Base-by-base conservation (phyloP, 2,888 invertebrate species). In the Leucozona laternaria region DNA sequence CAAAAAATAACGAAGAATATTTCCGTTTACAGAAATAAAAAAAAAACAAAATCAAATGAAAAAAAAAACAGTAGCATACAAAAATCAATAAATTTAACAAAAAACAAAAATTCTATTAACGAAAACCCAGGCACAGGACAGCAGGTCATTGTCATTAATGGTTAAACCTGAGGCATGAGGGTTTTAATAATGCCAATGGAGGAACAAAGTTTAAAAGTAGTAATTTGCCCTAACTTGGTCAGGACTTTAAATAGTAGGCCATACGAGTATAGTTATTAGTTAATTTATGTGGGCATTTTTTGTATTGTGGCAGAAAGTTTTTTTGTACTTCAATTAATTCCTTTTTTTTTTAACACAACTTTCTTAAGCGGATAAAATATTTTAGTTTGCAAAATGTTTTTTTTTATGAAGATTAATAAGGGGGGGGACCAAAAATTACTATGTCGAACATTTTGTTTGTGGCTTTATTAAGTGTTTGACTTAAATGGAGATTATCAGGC, bases 361-460 rank as follows among this genome's bases (percentile, higher is more conserved):
- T 70, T 50, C 13, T 57, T 25, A 25, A 62, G 15, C 6, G 22
- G 17, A 20, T 48, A 50, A 31, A 22, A 28, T 57, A 43, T 50
- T 58, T 68, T 53, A 85, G 84, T 85, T 85, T 85, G 84, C 84
- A 80, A 85, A 85, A 85, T 66, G 84, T 85, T 84, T 85, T n/a
- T 58, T 34, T 17, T 17, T 34, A 4, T 34, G 4, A 37, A 55
- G 17, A 20, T 60, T 20, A 64, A 43, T 28, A 17, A 45, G 48
- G 25, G 25, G 20, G 5, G 31, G 50, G 31, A 68, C 20, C 7
- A 62, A 48, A 83, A 75, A 79, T 70, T 34, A 17, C 34, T 48
- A 45, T 70, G 17, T 13, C 60, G n/a, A 68, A 66, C 40, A 66
- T 17, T 10, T 45, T 50, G n/a, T 53, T 53, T 15, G 20, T 13